Percentiles rank a stretch among this genome's conserved stretches.
phyloP scores from a whole-genome alignment of 2,888 invertebrate genomes.

The Leptura quadrifasciata region DNA sequence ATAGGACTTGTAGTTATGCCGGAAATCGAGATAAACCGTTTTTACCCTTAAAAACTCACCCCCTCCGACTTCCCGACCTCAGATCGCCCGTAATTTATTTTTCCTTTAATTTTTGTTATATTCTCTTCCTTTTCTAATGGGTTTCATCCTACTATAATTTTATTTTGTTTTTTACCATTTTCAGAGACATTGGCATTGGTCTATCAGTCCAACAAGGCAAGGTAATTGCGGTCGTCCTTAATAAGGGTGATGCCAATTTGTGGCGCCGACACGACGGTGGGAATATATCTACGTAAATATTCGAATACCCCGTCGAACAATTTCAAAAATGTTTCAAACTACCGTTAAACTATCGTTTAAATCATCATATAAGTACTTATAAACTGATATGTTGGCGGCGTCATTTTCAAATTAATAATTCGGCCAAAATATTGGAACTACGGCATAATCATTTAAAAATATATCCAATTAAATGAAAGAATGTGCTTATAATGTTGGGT shows the following conservation, averaged over 20 bases:
- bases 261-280: constrained; percentile 67
- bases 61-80: too few species aligned
- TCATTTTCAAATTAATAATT: constrained; percentile 51
- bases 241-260: constrained; percentile 63
- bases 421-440: constrained; percentile 16
- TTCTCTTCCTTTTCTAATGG: too few species aligned
- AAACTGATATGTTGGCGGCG: constrained; percentile 28
- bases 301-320: constrained; percentile 45
- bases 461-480: neutral
- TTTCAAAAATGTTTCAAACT: constrained; percentile 62
- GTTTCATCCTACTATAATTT: too few species aligned
- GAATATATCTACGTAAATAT: constrained; percentile 56
- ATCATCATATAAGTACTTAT: constrained; percentile 12
- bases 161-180: too few species aligned
- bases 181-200: too few species aligned
- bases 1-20: too few species aligned
- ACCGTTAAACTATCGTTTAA: constrained; percentile 21
- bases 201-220: neutral
- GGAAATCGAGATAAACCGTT: too few species aligned
- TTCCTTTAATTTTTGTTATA: too few species aligned
- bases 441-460: constrained; percentile 1
- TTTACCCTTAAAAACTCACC: too few species aligned
- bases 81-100: too few species aligned
- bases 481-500: neutral
- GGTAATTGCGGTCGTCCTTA: constrained; percentile 34